Base-by-base conservation (phyloP, 1,140 invertebrate species). In the Ooceraea biroi region DNA sequence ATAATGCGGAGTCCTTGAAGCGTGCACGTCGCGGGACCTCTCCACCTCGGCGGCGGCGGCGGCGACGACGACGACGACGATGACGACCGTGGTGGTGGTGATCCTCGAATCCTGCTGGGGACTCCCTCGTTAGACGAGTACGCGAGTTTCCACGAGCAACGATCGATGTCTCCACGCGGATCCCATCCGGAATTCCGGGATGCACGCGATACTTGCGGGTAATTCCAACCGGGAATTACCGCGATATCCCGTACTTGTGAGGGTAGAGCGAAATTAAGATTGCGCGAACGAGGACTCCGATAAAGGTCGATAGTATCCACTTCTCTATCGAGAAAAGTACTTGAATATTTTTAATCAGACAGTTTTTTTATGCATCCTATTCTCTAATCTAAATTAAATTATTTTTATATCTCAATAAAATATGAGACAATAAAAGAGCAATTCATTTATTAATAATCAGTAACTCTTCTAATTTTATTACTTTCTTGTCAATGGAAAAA, bases 1-100 rank as follows among this genome's bases (percentile, higher is more conserved):
- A 91, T 92, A 91, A 90, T 87, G 83, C 65, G 61, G 65, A 84
- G 69, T 77, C 85, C 74, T 76, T 83, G 52, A 69, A 63, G 66
- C 55, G 82, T 74, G 68, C 77, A 65, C 77, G 55, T 50, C 78
- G 22, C 11, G 65, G 60, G 57, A 76, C 60, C 73, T 52, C 82
- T 36, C 7, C 46, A 58, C 50, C 65, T 57, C 36, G 52, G 36
- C 36, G 44, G 36, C 14, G 48, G 27, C 30, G 44, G 22, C 52
- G 76, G n/a, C 63, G 14, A 22, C 22, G 36, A 17, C 63, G 63
- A 36, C 63, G 63, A 17, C 44, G 41, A 22, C 30, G 50, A 27
- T 27, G 14, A 57, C 50, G 50, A 10, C n/a, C 17, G 12, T 30
- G 36, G n/a, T 48, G 48, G 44, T 52, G 36, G 19, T 73, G 48